These are phyloP conservation scores for Drosophila nasuta DNA, from an alignment of 1,140 invertebrate species.

Conservation along the genomic window DNA sequence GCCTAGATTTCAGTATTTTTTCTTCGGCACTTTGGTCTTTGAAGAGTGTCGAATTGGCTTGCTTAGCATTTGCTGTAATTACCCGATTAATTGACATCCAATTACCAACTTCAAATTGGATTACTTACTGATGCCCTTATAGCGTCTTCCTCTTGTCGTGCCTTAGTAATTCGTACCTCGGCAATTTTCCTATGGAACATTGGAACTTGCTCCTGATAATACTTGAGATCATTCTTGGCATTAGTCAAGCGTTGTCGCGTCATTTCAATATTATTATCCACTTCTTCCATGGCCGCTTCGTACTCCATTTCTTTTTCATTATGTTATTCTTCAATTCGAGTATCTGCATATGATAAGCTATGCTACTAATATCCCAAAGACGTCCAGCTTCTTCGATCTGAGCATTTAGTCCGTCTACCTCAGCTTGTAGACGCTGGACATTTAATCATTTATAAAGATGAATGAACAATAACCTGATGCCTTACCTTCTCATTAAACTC, in stretches of 20 bases:
- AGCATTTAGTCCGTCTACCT: constrained; percentile 12
- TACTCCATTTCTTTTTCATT: constrained; percentile 19
- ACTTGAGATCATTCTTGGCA: constrained; percentile 45
- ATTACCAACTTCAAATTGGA: too few relatives aligned
- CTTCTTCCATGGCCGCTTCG: constrained; percentile 32
- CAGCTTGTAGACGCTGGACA: too few relatives aligned
- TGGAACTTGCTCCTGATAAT: constrained; percentile 18
- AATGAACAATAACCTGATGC: too few relatives aligned
- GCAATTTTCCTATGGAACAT: constrained; percentile 44
- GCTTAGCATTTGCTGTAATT: too few relatives aligned
- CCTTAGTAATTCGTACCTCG: not conserved
- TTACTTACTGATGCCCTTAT: too few relatives aligned
- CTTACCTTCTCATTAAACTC: not conserved
- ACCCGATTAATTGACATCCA: too few relatives aligned
- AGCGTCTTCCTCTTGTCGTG: too few relatives aligned
- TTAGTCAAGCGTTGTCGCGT: constrained; percentile 39
- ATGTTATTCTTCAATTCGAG: constrained; percentile 31
- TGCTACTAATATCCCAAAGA: not conserved
- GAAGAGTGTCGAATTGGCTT: too few relatives aligned
- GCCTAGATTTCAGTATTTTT: too few relatives aligned
- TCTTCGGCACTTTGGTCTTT: too few relatives aligned
- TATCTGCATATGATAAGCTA: constrained; percentile 25
- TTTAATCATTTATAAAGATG: too few relatives aligned
- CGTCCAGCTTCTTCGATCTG: not conserved
- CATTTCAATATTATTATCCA: constrained; percentile 16